These are phyloP conservation scores for Stegodyphus dumicola DNA, from an alignment of 1,140 invertebrate genomes.

Conservation along the genomic window DNA sequence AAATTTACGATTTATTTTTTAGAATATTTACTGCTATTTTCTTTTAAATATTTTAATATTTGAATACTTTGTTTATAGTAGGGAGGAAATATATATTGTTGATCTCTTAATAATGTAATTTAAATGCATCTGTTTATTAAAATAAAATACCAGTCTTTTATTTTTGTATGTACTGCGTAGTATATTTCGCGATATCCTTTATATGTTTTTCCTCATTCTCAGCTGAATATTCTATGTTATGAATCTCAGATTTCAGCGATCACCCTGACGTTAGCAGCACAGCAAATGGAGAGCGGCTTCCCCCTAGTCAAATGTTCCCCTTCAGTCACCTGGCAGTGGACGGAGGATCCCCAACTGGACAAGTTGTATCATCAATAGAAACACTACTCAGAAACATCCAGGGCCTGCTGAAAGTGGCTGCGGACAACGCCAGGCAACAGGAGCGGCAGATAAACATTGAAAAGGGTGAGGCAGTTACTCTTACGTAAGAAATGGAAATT, in stretches of 20 bases:
- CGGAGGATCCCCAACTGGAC: slow-evolving; percentile 66
- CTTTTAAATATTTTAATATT: neutral
- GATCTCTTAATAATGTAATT: neutral
- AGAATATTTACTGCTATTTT: too few species aligned
- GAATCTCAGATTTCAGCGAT: slow-evolving; percentile 63
- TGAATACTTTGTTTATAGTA: neutral
- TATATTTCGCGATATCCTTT: neutral
- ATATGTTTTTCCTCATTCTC: neutral
- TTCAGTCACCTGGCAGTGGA: slow-evolving; percentile 65
- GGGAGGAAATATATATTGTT: neutral
- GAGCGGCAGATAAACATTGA: slow-evolving; percentile 95
- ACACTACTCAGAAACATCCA: slow-evolving; percentile 94
- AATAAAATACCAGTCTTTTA: neutral
- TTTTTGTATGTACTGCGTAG: neutral
- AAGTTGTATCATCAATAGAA: slow-evolving; percentile 82
- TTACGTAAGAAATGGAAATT: too few species aligned
- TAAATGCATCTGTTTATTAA: neutral
- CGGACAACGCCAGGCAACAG: slow-evolving; percentile 94
- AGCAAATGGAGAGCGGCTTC: slow-evolving; percentile 63
- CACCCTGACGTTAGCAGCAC: slow-evolving; percentile 64
- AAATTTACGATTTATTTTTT: too few species aligned
- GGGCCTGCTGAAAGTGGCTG: slow-evolving; percentile 92
- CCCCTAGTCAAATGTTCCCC: slow-evolving; percentile 42
- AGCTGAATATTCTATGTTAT: too few species aligned
- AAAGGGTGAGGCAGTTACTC: slow-evolving; percentile 79